Evolutionary conservation across 2,888 invertebrate species (phyloP).

Genomic region (Cantharis lateralis): DNA sequence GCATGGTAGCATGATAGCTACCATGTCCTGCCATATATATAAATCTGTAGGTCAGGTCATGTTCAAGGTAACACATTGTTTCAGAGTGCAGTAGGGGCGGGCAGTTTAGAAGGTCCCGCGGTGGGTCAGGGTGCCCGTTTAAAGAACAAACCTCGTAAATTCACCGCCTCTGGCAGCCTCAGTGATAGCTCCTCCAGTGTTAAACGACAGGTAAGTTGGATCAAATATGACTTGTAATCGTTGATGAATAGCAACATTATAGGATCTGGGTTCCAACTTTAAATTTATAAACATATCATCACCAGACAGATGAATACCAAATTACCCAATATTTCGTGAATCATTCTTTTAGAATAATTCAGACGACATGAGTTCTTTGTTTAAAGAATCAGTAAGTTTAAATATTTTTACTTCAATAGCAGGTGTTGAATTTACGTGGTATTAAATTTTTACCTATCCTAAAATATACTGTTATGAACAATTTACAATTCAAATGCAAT

Average conservation of each 20-base stretch:
- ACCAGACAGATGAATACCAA: not conserved
- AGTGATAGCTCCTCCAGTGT: slow-evolving; percentile 57
- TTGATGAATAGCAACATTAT: not conserved
- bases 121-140: slow-evolving; percentile 56
- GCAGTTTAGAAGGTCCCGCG: slow-evolving; percentile 57
- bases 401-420: not conserved
- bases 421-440: not conserved
- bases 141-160: slow-evolving; percentile 53
- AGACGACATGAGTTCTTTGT: not conserved
- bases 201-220: slow-evolving; percentile 53
- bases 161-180: slow-evolving; percentile 54
- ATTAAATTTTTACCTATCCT: not conserved
- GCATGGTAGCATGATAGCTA: slow-evolving; percentile 9
- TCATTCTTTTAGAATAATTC: not conserved
- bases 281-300: not conserved
- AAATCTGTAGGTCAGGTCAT: slow-evolving; percentile 30
- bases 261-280: not conserved
- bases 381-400: not conserved
- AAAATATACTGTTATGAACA: not conserved
- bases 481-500: not conserved
- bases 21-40: slow-evolving; percentile 14
- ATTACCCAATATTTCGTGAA: not conserved
- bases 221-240: slow-evolving; percentile 1
- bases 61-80: slow-evolving; percentile 37
- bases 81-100: slow-evolving; percentile 50